A percentile compares a stretch with the other conserved stretches of the same genome.
Evolutionary conservation across 2,888 invertebrate species (phyloP).

Genomic region (Calephelis perditalis): DNA sequence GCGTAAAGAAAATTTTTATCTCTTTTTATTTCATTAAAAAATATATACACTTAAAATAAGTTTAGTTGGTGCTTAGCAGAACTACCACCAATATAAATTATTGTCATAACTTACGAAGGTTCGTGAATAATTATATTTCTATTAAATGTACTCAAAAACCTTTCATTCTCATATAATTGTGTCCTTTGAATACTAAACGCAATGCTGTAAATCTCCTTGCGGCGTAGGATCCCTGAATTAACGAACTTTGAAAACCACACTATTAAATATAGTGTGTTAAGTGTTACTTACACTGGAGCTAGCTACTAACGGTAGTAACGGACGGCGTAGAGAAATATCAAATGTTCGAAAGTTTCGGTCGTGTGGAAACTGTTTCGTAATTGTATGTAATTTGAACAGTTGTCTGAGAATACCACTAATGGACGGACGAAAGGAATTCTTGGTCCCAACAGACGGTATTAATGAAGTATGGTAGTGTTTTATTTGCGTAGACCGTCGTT

Average conservation of each 20-base stretch:
- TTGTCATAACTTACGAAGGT: too few relatives aligned
- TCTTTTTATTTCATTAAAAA: too few relatives aligned
- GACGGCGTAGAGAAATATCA: slow-evolving; percentile 44
- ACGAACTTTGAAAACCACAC: neutral
- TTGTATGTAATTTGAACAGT: slow-evolving; percentile 57
- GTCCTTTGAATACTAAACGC: neutral
- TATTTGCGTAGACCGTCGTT: neutral
- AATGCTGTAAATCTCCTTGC: neutral
- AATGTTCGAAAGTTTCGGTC: slow-evolving; percentile 50
- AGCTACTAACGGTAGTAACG: slow-evolving; percentile 17
- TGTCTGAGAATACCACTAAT: slow-evolving; percentile 52
- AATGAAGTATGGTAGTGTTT: slow-evolving; percentile 1
- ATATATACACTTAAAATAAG: too few relatives aligned
- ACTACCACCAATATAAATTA: too few relatives aligned
- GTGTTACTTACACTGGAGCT: slow-evolving; percentile 2
- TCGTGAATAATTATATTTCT: too few relatives aligned
- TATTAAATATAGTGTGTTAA: slow-evolving; percentile 2
- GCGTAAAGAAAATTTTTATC: too few relatives aligned
- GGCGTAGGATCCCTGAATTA: neutral
- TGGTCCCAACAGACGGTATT: slow-evolving; percentile 9
- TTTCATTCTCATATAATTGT: too few relatives aligned
- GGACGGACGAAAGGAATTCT: slow-evolving; percentile 43
- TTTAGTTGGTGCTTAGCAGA: too few relatives aligned
- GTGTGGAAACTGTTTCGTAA: slow-evolving; percentile 50
- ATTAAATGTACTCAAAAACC: too few relatives aligned